phyloP scores from a whole-genome alignment of 2,113 vertebrate species.

The Osmerus eperlanus region DNA sequence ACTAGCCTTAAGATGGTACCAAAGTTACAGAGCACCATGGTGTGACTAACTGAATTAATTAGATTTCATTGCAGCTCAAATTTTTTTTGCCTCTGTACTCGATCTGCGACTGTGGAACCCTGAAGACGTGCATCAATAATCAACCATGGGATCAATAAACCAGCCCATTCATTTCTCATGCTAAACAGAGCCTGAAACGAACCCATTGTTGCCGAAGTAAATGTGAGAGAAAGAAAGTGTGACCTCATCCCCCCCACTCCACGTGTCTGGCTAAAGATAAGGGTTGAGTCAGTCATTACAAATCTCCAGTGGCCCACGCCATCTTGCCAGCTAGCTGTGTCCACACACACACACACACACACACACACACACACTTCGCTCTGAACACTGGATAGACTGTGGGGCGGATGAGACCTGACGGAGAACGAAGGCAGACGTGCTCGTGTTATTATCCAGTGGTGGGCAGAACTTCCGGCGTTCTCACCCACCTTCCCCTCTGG shows the following conservation, averaged over 20 bases:
- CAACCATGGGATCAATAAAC: no score
- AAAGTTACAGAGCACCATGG: no score
- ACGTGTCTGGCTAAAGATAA: constrained; percentile 31
- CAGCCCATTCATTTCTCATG: no score
- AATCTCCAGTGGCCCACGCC: constrained; percentile 21
- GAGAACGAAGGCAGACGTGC: constrained; percentile 29
- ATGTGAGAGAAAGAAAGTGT: constrained; percentile 13
- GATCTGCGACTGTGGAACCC: no score
- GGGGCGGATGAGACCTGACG: constrained; percentile 16
- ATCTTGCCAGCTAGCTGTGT: constrained; percentile 21
- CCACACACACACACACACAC: constrained; percentile 6
- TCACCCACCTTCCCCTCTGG: constrained; percentile 22
- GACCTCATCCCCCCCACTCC: constrained; percentile 7
- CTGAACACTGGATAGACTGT: constrained; percentile 16
- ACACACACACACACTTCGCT: constrained; percentile 35
- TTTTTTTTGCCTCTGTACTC: no score
- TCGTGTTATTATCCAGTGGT: not conserved
- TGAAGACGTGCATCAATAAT: no score
- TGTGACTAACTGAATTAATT: no score
- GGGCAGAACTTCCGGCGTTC: constrained; percentile 19
- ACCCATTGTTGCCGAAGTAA: constrained; percentile 10
- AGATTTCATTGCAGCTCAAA: no score
- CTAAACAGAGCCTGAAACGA: not conserved
- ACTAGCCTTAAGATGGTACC: no score
- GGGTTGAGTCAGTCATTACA: constrained; percentile 32